These are phyloP conservation scores for Zeuzera pyrina DNA, from an alignment of 2,888 invertebrate species.

Conservation along the genomic window DNA sequence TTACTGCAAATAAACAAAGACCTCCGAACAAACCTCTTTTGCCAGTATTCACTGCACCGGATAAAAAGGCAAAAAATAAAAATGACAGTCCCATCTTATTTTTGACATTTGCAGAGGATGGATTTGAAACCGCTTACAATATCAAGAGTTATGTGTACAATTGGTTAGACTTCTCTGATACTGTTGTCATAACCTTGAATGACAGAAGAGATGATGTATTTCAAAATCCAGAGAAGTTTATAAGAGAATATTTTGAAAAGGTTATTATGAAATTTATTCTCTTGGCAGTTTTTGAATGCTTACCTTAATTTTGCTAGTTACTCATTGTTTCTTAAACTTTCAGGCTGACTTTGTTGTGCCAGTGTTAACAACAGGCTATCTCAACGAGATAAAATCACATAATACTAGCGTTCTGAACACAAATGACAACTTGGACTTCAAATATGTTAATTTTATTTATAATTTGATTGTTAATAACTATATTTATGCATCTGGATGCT, in stretches of 20 bases:
- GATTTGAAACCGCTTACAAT: slow-evolving; percentile 52
- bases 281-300: no score
- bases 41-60: slow-evolving; percentile 21
- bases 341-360: slow-evolving; percentile 73
- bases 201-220: slow-evolving; percentile 64
- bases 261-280: slow-evolving; percentile 26
- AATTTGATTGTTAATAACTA: slow-evolving; percentile 59
- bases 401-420: slow-evolving; percentile 40
- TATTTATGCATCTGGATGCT: slow-evolving; percentile 57
- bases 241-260: slow-evolving; percentile 72
- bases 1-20: slow-evolving; percentile 30
- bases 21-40: slow-evolving; percentile 37
- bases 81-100: slow-evolving; percentile 53
- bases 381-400: slow-evolving; percentile 54
- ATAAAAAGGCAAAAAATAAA: slow-evolving; percentile 22
- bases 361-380: slow-evolving; percentile 65
- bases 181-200: slow-evolving; percentile 55
- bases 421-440: slow-evolving; percentile 57
- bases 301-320: slow-evolving; percentile 2
- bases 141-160: slow-evolving; percentile 59
- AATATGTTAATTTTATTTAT: slow-evolving; percentile 64
- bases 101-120: slow-evolving; percentile 71
- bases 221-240: slow-evolving; percentile 68
- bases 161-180: slow-evolving; percentile 50
- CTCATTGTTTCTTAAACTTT: slow-evolving; percentile 9